These are phyloP conservation scores for Habropoda laboriosa DNA, from an alignment of 1,140 invertebrate species.

Conservation along the genomic window DNA sequence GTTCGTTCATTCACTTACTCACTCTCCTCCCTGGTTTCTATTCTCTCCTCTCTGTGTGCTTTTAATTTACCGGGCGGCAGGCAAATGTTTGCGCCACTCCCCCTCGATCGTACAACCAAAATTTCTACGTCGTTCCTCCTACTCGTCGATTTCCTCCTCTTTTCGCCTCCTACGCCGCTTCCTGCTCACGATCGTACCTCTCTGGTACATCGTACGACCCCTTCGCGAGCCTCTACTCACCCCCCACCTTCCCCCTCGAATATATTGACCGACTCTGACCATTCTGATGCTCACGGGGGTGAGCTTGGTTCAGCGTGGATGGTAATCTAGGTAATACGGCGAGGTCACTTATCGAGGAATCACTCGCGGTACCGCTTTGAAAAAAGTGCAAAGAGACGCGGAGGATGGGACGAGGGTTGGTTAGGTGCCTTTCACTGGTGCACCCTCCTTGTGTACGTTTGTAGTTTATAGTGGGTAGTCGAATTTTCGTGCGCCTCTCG, in stretches of 20 bases:
- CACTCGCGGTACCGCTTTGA: slow-evolving; percentile 8
- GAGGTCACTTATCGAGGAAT: slow-evolving; percentile 64
- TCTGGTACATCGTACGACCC: slow-evolving; percentile 30
- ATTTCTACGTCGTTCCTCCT: slow-evolving; percentile 32
- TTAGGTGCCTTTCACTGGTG: background rate
- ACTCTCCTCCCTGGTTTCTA: slow-evolving; percentile 74
- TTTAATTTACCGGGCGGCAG: slow-evolving; percentile 82
- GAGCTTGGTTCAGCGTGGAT: slow-evolving; percentile 49
- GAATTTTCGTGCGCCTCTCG: background rate
- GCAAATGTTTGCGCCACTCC: slow-evolving; percentile 82
- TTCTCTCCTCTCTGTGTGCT: slow-evolving; percentile 80
- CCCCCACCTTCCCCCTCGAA: slow-evolving; percentile 61
- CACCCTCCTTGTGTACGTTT: background rate
- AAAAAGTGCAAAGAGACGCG: slow-evolving; percentile 13
- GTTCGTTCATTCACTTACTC: slow-evolving; percentile 74
- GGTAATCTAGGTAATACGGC: slow-evolving; percentile 71
- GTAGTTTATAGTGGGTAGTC: background rate
- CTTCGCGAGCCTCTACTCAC: slow-evolving; percentile 48
- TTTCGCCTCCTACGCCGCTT: slow-evolving; percentile 43
- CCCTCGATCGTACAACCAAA: slow-evolving; percentile 79
- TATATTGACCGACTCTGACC: slow-evolving; percentile 75
- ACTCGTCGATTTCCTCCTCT: slow-evolving; percentile 55
- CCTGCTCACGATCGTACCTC: slow-evolving; percentile 48
- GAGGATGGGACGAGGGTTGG: background rate
- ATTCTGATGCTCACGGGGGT: slow-evolving; percentile 50